Evolutionary conservation across 2,888 invertebrate species (phyloP).

Genomic region (Acanthosepion lycidas): DNA sequence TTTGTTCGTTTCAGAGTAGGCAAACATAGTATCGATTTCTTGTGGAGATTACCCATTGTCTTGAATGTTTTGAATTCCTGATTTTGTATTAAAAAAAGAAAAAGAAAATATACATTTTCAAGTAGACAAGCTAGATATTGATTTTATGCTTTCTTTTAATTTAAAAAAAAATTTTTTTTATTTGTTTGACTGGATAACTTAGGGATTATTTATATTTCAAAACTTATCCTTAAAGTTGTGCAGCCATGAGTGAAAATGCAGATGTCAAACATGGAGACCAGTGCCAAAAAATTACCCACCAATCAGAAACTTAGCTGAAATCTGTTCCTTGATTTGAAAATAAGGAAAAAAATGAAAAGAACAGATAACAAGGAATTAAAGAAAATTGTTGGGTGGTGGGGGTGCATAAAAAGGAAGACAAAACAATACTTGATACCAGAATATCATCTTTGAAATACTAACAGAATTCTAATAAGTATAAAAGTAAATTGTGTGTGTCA

Average conservation of each 20-base stretch:
- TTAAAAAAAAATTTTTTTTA: neutral
- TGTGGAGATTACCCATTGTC: conserved; percentile 33
- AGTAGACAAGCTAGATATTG: conserved; percentile 14
- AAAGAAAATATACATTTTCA: neutral
- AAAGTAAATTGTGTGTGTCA: neutral
- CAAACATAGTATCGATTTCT: conserved; percentile 33
- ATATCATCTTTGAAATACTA: neutral
- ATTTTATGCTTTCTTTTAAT: conserved; percentile 24
- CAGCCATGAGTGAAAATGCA: conserved; percentile 12
- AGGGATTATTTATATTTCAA: conserved; percentile 33
- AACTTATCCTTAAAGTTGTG: conserved; percentile 33
- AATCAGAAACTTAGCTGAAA: neutral
- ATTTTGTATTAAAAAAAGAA: neutral
- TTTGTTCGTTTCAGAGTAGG: conserved; percentile 33
- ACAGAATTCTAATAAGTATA: neutral
- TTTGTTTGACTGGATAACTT: neutral
- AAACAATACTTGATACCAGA: neutral
- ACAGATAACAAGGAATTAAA: neutral
- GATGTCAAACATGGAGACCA: conserved; percentile 12
- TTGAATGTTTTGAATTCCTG: conserved; percentile 33
- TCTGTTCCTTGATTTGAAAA: neutral
- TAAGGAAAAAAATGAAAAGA: neutral
- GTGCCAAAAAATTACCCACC: conserved; percentile 13
- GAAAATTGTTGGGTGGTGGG: neutral
- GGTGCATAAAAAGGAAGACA: too few species aligned